phyloP scores from a whole-genome alignment of 92 coral and sea anemone genomes.

The Heteractis magnifica region DNA sequence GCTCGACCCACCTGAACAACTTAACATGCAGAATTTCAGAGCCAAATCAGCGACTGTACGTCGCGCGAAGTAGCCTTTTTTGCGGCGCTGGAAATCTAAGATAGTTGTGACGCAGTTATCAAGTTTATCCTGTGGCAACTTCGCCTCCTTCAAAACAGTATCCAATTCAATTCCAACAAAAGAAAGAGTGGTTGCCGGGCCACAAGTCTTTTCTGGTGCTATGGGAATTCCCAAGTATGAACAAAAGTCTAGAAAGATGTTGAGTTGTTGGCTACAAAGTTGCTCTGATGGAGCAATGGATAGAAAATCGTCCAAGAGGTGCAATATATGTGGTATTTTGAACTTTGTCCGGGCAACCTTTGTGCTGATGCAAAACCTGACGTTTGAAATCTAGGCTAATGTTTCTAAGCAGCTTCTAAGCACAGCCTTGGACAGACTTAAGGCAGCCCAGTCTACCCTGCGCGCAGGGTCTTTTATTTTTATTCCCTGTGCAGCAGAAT shows the following conservation, averaged over 20 bases:
- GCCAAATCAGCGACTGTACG: conserved; percentile 27
- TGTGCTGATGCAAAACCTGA: too few species aligned
- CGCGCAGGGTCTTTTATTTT: too few species aligned
- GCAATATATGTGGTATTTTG: not conserved
- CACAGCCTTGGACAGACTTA: too few species aligned
- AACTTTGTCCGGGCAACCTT: not conserved
- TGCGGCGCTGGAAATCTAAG: not conserved
- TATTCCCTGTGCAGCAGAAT: too few species aligned
- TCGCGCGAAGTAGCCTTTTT: conserved; percentile 17
- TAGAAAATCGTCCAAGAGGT: not conserved
- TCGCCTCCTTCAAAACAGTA: conserved; percentile 42
- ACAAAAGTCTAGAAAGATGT: not conserved
- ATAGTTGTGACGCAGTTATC: conserved; percentile 28
- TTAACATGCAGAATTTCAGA: conserved; percentile 41
- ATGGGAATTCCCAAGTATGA: not conserved
- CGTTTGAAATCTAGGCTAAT: too few species aligned
- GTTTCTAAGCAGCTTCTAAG: too few species aligned
- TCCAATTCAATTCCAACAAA: conserved; percentile 24
- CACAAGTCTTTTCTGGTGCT: not conserved
- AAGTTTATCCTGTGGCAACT: conserved; percentile 56
- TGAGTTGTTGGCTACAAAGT: not conserved
- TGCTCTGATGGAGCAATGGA: not conserved
- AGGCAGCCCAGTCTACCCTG: too few species aligned
- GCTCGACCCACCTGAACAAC: conserved; percentile 37
- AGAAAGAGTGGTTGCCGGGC: not conserved